Percentiles rank a stretch among this genome's conserved stretches.
Evolutionary conservation across 1,140 invertebrate genomes (phyloP).

Genomic region (Tyrophagus putrescentiae): DNA sequence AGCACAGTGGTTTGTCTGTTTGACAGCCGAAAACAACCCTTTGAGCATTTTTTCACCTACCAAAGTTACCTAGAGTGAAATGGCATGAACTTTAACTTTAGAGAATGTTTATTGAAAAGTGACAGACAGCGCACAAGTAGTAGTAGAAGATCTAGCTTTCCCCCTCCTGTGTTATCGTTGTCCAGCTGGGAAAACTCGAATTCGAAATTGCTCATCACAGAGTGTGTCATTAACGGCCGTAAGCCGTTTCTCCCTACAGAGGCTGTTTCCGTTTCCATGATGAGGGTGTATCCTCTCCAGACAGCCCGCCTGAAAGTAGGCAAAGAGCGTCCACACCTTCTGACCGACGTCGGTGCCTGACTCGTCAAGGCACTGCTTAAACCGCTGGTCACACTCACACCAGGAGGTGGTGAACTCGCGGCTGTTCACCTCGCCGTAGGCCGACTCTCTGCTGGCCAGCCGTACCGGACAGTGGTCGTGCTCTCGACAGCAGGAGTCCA

Average conservation of each 20-base stretch:
- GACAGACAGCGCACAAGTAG: too few relatives aligned
- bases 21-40: too few relatives aligned
- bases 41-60: too few relatives aligned
- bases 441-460: constrained; percentile 42
- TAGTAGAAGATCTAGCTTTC: too few relatives aligned
- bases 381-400: neutral
- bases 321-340: neutral
- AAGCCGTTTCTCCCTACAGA: neutral
- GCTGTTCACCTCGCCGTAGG: constrained; percentile 46
- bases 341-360: neutral
- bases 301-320: neutral
- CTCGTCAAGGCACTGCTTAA: neutral
- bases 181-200: neutral
- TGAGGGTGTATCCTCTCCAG: too few relatives aligned
- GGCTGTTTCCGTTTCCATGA: neutral
- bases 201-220: neutral
- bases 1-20: too few relatives aligned
- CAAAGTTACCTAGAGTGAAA: too few relatives aligned
- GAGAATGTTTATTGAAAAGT: too few relatives aligned
- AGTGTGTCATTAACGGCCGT: neutral
- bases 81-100: too few relatives aligned
- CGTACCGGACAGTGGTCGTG: constrained; percentile 55
- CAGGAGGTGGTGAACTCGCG: constrained; percentile 30
- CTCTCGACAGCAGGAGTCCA: constrained; percentile 56
- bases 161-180: too few relatives aligned